phyloP scores from a whole-genome alignment of 2,113 vertebrate species.

The Alethe castanea region DNA sequence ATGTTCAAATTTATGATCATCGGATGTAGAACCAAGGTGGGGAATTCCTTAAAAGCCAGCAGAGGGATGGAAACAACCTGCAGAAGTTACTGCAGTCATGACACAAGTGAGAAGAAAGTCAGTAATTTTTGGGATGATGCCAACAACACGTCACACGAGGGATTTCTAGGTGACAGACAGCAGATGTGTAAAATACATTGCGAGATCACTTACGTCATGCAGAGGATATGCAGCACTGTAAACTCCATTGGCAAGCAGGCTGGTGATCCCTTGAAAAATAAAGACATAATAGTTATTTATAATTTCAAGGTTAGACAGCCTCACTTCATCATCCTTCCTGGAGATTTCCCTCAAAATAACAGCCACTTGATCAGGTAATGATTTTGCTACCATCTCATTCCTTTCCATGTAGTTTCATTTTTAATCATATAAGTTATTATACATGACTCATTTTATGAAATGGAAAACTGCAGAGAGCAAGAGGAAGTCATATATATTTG shows the following conservation, averaged over 20 bases:
- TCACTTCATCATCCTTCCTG: not conserved
- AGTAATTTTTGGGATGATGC: not conserved
- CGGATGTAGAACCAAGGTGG: not conserved
- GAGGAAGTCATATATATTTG: constrained; percentile 58
- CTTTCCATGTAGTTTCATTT: constrained; percentile 32
- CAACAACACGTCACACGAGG: not conserved
- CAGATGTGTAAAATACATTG: not conserved
- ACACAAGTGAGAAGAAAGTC: not conserved
- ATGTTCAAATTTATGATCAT: not conserved
- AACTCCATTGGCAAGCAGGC: constrained; percentile 88
- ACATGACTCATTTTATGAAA: constrained; percentile 58
- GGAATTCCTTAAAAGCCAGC: not conserved
- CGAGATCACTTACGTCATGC: constrained; percentile 89
- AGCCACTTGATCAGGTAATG: constrained; percentile 42
- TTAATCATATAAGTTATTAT: constrained; percentile 52
- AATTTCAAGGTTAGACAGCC: not conserved
- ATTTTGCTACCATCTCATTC: constrained; percentile 51
- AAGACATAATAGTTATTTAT: constrained; percentile 25
- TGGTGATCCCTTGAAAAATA: constrained; percentile 87
- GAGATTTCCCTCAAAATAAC: constrained; percentile 48
- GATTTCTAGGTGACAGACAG: not conserved
- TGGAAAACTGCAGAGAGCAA: constrained; percentile 64
- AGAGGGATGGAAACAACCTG: not conserved
- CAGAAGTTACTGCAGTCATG: not conserved
- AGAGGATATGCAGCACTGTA: constrained; percentile 90